These are phyloP conservation scores for Ptiloglossa arizonensis DNA, from an alignment of 1,140 invertebrate species.

Conservation along the genomic window DNA sequence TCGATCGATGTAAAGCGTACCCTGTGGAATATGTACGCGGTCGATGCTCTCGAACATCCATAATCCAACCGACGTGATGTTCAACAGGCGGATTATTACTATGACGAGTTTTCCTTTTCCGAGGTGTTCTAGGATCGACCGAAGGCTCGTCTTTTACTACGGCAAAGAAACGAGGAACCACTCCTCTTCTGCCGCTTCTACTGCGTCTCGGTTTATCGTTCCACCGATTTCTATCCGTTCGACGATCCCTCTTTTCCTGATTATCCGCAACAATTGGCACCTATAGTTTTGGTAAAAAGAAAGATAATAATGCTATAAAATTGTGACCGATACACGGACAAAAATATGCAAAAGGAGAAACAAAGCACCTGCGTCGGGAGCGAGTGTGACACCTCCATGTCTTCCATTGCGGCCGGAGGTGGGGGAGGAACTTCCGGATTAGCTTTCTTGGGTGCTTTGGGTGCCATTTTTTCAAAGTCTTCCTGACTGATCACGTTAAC, in stretches of 20 bases:
- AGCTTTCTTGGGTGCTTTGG: slow-evolving; percentile 83
- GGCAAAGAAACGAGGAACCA: slow-evolving; percentile 93
- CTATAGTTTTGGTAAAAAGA: slow-evolving; percentile 44
- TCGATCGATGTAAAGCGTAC: slow-evolving; percentile 72
- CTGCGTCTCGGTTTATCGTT: slow-evolving; percentile 64
- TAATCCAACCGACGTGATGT: slow-evolving; percentile 98
- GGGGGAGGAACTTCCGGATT: slow-evolving; percentile 90
- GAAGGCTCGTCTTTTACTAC: slow-evolving; percentile 91
- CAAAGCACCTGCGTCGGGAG: slow-evolving; percentile 68
- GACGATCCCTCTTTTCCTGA: slow-evolving; percentile 71
- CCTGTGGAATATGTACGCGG: slow-evolving; percentile 88
- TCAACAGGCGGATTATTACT: slow-evolving; percentile 96
- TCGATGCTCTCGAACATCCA: slow-evolving; percentile 93
- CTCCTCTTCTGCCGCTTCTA: slow-evolving; percentile 74
- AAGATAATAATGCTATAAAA: not conserved
- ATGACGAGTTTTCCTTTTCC: slow-evolving; percentile 96
- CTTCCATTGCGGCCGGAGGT: slow-evolving; percentile 84
- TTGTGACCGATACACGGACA: not conserved
- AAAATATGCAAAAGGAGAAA: not conserved
- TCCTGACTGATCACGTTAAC: slow-evolving; percentile 95
- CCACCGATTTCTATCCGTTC: slow-evolving; percentile 66
- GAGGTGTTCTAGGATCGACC: slow-evolving; percentile 85
- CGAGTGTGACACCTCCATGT: slow-evolving; percentile 71
- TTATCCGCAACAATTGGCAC: slow-evolving; percentile 60
- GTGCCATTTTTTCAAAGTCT: slow-evolving; percentile 91